Percentiles rank a stretch among this genome's conserved stretches.
Conservation (phyloP, 2,797 vertebrate species). For the Sarcoramphus papa region DNA sequence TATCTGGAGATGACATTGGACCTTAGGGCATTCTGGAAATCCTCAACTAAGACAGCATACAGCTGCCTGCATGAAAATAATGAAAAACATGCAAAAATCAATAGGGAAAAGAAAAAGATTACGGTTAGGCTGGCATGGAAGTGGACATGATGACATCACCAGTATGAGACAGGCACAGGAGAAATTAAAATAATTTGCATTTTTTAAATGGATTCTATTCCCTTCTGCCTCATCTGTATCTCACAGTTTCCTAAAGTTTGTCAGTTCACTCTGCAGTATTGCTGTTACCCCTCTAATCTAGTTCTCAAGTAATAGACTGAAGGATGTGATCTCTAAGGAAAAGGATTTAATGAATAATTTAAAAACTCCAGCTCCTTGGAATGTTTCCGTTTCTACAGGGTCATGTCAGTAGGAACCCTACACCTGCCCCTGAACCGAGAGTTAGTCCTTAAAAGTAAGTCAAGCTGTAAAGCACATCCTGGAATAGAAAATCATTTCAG, state of each 20-base stretch:
- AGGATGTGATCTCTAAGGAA: neutral
- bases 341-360: neutral
- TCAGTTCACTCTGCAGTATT: neutral
- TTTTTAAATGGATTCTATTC: neutral
- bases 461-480: neutral
- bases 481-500: slow-evolving; percentile 19
- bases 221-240: neutral
- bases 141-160: neutral
- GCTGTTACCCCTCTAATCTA: neutral
- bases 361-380: neutral
- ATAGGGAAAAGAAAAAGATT: neutral
- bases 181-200: neutral
- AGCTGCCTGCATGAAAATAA: slow-evolving; percentile 38
- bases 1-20: slow-evolving; percentile 17
- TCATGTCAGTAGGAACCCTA: neutral
- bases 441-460: neutral
- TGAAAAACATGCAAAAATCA: slow-evolving; percentile 2
- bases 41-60: neutral
- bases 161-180: neutral
- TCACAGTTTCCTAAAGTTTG: neutral
- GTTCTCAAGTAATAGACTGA: neutral
- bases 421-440: neutral
- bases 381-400: neutral
- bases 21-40: slow-evolving; percentile 48
- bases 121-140: neutral